Conservation (phyloP, 2,888 invertebrate species). For the Pseudococcus viburni region DNA sequence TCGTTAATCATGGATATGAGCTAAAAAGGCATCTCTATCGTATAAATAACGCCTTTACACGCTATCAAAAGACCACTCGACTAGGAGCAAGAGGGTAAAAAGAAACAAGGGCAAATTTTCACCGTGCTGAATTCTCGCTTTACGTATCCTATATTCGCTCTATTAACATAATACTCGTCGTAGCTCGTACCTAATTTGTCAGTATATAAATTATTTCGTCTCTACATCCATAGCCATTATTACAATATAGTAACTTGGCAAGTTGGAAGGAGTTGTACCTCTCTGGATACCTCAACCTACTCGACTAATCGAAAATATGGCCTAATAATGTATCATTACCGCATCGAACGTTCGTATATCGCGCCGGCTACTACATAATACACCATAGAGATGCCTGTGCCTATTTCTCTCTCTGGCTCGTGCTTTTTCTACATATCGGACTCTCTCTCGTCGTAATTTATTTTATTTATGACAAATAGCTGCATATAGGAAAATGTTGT, state of each 20-base stretch:
- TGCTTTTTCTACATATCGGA: neutral
- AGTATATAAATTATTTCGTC: conserved; percentile 54
- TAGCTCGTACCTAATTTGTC: conserved; percentile 11
- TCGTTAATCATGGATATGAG: conserved; percentile 42
- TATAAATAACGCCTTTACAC: neutral
- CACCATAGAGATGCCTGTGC: no score
- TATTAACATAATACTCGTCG: conserved; percentile 46
- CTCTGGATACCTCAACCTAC: neutral
- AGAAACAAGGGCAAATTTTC: neutral
- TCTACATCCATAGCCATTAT: neutral
- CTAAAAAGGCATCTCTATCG: neutral
- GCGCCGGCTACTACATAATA: no score
- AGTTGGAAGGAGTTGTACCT: neutral
- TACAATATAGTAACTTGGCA: neutral
- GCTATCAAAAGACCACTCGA: neutral
- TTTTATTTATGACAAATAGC: conserved; percentile 58
- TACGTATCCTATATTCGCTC: neutral
- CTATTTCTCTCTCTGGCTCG: neutral
- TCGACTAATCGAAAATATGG: conserved; percentile 55
- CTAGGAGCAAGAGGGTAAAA: neutral
- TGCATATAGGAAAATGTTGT: conserved; percentile 47
- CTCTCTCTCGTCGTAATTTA: conserved; percentile 26
- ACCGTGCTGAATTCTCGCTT: neutral
- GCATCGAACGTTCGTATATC: conserved; percentile 19
- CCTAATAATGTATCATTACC: conserved; percentile 56